Conservation (phyloP, 1,140 invertebrate species). For the Callitettix versicolor region DNA sequence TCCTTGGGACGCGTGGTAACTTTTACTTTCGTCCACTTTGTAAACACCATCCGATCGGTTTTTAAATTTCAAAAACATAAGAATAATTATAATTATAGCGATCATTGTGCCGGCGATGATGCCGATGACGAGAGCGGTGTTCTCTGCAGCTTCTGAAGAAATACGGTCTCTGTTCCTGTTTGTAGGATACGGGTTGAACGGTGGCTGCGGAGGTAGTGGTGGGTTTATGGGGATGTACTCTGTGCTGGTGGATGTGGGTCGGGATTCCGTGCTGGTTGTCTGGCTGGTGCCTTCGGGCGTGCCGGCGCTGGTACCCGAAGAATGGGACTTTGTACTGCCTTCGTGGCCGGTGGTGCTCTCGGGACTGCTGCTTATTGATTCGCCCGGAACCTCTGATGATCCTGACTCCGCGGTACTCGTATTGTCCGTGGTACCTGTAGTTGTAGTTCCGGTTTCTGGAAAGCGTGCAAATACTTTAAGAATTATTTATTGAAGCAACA, state of each 20-base stretch:
- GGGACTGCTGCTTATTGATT: conserved; percentile 11
- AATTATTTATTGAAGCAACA: too few relatives aligned
- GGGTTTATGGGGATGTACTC: conserved; percentile 16
- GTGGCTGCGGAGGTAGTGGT: conserved; percentile 16
- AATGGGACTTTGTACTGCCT: background rate
- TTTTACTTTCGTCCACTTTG: conserved; percentile 81
- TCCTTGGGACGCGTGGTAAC: conserved; percentile 52
- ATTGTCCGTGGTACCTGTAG: background rate
- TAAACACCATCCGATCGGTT: conserved; percentile 76
- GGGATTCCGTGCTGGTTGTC: conserved; percentile 2
- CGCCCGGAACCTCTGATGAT: background rate
- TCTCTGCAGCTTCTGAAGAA: conserved; percentile 58
- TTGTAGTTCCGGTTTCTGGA: too few relatives aligned
- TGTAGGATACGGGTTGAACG: conserved; percentile 12
- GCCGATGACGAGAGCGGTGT: conserved; percentile 67
- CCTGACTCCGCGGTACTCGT: background rate
- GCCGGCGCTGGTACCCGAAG: conserved; percentile 17
- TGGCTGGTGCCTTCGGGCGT: background rate
- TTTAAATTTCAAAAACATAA: conserved; percentile 82
- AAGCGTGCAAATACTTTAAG: too few relatives aligned
- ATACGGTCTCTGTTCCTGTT: conserved; percentile 45
- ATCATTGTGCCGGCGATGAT: conserved; percentile 86
- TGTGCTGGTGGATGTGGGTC: conserved; percentile 20
- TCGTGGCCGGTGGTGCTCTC: conserved; percentile 12
- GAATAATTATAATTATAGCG: conserved; percentile 79